phyloP scores from a whole-genome alignment of 2,888 invertebrate species.

The Plagodis dolabraria region DNA sequence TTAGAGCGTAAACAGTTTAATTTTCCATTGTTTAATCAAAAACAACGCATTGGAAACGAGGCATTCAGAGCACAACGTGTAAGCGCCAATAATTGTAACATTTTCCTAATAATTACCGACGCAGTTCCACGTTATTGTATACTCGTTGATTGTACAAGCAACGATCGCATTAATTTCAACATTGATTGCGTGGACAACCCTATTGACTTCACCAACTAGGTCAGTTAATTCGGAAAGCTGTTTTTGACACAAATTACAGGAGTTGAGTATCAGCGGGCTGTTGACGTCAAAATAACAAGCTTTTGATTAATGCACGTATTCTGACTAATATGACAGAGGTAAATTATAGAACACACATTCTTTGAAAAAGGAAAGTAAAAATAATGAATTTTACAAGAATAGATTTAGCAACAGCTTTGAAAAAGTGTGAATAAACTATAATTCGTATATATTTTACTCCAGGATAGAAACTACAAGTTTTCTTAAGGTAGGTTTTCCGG shows the following conservation, averaged over 20 bases:
- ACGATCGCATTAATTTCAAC: constrained; percentile 45
- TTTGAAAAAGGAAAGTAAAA: constrained; percentile 15
- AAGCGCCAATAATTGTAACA: constrained; percentile 68
- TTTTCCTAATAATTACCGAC: constrained; percentile 69
- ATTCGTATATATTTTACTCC: too few relatives aligned
- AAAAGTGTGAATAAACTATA: neutral
- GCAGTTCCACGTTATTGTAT: constrained; percentile 46
- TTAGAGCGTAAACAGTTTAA: constrained; percentile 73
- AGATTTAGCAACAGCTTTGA: neutral
- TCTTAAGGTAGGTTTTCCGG: constrained; percentile 1
- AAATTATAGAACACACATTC: constrained; percentile 19
- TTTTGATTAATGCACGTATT: constrained; percentile 22
- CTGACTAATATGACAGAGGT: constrained; percentile 7
- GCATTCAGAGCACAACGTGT: constrained; percentile 66
- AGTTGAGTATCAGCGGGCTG: constrained; percentile 8
- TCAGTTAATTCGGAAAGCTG: constrained; percentile 27
- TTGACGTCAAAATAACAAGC: constrained; percentile 27
- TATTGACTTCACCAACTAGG: constrained; percentile 36
- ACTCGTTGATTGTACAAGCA: constrained; percentile 42
- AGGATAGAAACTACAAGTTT: neutral
- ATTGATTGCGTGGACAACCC: constrained; percentile 46
- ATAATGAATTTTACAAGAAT: constrained; percentile 3
- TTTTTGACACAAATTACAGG: constrained; percentile 25
- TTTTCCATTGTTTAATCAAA: constrained; percentile 72
- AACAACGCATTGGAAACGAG: constrained; percentile 50